phyloP scores from a whole-genome alignment of 2,113 vertebrate species.

The Trichomycterus rosablanca region DNA sequence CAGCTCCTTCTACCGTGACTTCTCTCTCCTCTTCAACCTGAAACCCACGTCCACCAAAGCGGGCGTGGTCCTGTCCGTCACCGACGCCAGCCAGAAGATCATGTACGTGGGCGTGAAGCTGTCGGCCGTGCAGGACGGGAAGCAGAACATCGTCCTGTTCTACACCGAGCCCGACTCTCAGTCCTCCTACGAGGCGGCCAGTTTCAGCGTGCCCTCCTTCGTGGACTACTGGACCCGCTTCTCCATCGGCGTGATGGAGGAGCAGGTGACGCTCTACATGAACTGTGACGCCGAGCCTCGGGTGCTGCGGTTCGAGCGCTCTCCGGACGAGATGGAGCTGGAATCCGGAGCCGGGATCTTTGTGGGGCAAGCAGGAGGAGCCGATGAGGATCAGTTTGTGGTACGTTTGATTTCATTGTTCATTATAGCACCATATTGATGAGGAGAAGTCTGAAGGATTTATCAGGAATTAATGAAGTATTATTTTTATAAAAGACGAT shows the following conservation, averaged over 20 bases:
- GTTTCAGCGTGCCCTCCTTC: constrained; percentile 76
- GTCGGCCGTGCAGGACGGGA: constrained; percentile 52
- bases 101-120: constrained; percentile 85
- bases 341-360: constrained; percentile 79
- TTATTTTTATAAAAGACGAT: too few relatives aligned
- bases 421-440: background rate
- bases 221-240: constrained; percentile 79
- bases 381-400: constrained; percentile 82
- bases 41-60: constrained; percentile 69
- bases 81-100: constrained; percentile 72
- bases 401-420: constrained; percentile 57
- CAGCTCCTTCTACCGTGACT: constrained; percentile 79
- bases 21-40: constrained; percentile 80
- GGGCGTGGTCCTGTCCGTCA: constrained; percentile 81
- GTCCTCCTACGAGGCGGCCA: constrained; percentile 68
- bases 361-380: constrained; percentile 84
- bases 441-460: too few relatives aligned
- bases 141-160: constrained; percentile 80
- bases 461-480: too few relatives aligned
- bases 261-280: constrained; percentile 73
- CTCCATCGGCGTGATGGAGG: constrained; percentile 74
- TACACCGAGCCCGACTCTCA: constrained; percentile 77
- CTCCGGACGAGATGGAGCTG: constrained; percentile 77
- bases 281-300: constrained; percentile 74
- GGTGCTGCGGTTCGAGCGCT: constrained; percentile 65